Evolutionary conservation across 2,113 vertebrate genomes (phyloP).

Genomic region (Theristicus caerulescens): DNA sequence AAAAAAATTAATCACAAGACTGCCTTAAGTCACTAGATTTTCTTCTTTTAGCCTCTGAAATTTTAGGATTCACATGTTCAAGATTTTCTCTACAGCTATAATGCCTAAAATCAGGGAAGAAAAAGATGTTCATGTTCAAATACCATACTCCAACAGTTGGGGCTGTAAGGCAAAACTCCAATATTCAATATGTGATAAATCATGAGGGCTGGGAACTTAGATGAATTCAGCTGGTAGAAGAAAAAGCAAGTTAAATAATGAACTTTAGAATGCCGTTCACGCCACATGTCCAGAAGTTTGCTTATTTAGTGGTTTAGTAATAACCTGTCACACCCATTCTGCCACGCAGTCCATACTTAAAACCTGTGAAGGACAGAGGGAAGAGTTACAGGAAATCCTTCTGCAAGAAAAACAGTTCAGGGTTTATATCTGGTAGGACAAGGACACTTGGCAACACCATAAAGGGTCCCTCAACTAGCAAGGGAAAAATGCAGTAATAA

Average conservation of each 20-base stretch:
- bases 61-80: background rate
- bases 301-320: background rate
- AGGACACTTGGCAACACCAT: background rate
- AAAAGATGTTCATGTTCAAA: background rate
- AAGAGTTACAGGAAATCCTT: background rate
- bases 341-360: background rate
- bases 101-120: background rate
- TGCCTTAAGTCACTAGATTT: background rate
- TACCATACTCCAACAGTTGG: background rate
- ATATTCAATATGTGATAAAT: background rate
- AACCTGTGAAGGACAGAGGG: background rate
- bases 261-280: background rate
- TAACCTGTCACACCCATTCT: background rate
- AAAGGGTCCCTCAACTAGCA: background rate
- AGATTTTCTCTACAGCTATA: background rate
- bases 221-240: background rate
- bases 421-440: background rate
- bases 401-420: background rate
- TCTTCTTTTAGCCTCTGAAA: background rate
- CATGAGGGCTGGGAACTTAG: background rate
- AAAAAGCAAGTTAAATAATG: background rate
- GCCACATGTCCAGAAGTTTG: background rate
- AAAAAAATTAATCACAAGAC: background rate
- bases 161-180: background rate
- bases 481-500: background rate